Conservation (phyloP, 2,888 invertebrate species). For the Ypsolopha sequella region DNA sequence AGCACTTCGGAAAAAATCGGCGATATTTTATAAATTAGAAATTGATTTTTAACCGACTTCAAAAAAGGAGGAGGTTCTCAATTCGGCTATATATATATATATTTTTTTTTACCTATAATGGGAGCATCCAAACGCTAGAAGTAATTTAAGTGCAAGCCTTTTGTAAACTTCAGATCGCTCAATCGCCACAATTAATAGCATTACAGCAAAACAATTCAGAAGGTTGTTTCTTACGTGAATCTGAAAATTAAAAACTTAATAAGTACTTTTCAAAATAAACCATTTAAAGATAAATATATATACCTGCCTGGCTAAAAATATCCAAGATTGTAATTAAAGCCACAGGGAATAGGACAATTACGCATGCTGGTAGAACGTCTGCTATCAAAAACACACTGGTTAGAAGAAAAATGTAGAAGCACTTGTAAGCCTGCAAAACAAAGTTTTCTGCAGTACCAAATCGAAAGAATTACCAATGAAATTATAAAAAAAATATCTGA, state of each 20-base stretch:
- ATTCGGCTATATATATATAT: no score
- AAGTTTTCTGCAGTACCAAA: slow-evolving; percentile 21
- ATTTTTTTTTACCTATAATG: slow-evolving; percentile 52
- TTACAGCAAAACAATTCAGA: slow-evolving; percentile 34
- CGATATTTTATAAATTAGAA: no score
- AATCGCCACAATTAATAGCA: slow-evolving; percentile 36
- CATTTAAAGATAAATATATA: background rate
- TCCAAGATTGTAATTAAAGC: slow-evolving; percentile 27
- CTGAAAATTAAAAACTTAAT: slow-evolving; percentile 17
- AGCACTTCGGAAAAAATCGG: no score
- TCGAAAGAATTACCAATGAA: slow-evolving; percentile 1
- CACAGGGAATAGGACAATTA: slow-evolving; percentile 31
- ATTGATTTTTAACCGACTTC: no score
- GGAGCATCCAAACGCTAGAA: slow-evolving; percentile 43
- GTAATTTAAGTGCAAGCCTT: slow-evolving; percentile 36
- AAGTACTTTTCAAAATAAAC: background rate
- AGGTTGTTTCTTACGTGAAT: slow-evolving; percentile 30
- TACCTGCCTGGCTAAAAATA: background rate
- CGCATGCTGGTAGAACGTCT: slow-evolving; percentile 35
- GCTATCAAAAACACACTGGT: slow-evolving; percentile 30
- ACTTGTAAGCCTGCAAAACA: slow-evolving; percentile 19
- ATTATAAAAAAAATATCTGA: slow-evolving; percentile 14
- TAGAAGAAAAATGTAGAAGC: slow-evolving; percentile 39
- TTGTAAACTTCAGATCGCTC: slow-evolving; percentile 34
- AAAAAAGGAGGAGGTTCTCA: no score